phyloP scores from a whole-genome alignment of 2,888 invertebrate species.

The Acrobasis repandana region DNA sequence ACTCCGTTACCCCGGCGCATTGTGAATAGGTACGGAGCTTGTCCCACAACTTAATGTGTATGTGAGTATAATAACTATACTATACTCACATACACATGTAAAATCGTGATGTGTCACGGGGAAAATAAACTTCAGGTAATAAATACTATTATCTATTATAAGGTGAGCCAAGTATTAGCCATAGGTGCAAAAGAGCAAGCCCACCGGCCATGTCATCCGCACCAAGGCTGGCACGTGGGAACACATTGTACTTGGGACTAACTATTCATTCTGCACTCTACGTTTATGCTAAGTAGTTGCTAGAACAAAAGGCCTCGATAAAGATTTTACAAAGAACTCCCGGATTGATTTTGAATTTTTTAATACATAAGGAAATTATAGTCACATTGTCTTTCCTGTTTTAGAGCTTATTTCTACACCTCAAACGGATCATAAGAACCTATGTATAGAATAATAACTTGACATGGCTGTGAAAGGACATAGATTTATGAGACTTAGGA shows the following conservation, averaged over 20 bases:
- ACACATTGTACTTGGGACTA: conserved; percentile 56
- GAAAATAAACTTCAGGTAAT: background rate
- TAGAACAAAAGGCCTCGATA: background rate
- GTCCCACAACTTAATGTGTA: no score
- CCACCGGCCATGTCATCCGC: background rate
- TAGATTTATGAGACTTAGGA: no score
- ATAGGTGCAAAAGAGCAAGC: background rate
- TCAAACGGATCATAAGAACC: no score
- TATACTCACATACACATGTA: no score
- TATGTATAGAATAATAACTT: no score
- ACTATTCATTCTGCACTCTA: conserved; percentile 55
- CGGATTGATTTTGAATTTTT: background rate
- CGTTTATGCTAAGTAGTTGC: conserved; percentile 35
- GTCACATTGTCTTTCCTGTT: no score
- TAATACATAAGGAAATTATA: background rate
- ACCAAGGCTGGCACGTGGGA: conserved; percentile 59
- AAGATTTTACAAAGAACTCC: background rate
- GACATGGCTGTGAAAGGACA: no score
- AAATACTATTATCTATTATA: background rate
- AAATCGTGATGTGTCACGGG: no score
- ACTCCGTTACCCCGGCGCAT: no score
- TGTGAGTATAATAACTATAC: no score
- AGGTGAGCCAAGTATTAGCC: background rate
- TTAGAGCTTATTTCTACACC: no score
- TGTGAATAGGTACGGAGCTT: no score